Evolutionary conservation across 2,888 invertebrate species (phyloP), one percentile per base, ranked within the genome.

Genomic region (Acronicta alni): DNA sequence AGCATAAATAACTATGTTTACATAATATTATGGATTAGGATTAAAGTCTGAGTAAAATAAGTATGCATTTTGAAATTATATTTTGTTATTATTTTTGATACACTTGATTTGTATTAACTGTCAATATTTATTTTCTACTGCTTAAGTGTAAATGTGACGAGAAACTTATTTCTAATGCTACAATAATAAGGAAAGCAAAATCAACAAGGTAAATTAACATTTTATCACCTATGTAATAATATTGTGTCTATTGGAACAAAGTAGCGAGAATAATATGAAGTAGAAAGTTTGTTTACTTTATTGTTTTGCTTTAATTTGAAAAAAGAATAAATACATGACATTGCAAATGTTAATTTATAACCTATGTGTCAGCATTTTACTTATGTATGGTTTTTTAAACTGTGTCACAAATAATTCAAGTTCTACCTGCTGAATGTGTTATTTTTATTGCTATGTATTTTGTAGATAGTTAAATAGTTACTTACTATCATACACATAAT

Each of bases 41-140:
- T 65, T 43, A 54, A 71, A 71, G 71, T 67, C 70, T 70, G 65
- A 67, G 35, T 64, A 67, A 53, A 43, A 39, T 57, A 64, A 57
- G 71, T 62, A 42, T 45, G n/a, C 35, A 47, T 48, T 48, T 20
- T 15, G 44, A 6, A 30, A 37, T 44, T 41, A 37, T 45, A 10
- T 12, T 37, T 23, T 38, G 9, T 16, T 4, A 15, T 42, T 60
- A 32, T 43, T 32, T 38, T 38, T 16, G 23, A 32, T n/a, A 32
- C 30, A 17, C n/a, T 35, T 35, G 17, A 15, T 18, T 46, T 15
- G 35, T n/a, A 17, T n/a, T 18, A 37, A 37, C 18, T 37, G 8
- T 30, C 35, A 46, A 20, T 46, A 37, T 18, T 35, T 35, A 17
- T 32, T 30, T 3, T 20, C 3, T 53, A 15, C 37, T 23, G 48